Evolutionary conservation across 2,113 vertebrate genomes (phyloP), one percentile per base, ranked within the genome.

Genomic region (Microcebus griseorufus): DNA sequence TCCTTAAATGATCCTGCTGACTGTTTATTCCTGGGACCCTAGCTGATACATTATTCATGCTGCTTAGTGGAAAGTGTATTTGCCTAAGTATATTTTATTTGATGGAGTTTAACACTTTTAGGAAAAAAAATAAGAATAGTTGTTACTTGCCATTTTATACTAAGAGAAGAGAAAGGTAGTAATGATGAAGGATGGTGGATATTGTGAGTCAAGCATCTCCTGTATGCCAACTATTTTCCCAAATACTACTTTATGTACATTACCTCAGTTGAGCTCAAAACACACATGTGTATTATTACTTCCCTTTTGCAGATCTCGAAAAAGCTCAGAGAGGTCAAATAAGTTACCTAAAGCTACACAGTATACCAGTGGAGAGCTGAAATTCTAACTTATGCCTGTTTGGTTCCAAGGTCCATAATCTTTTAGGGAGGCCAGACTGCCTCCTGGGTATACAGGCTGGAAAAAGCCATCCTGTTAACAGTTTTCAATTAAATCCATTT

Each of bases 401-500:
- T 91, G 55, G 27, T 18, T 69, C 32, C 39, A 45, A 82, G 13
- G 13, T 79, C 18, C 13, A 27, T 20, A 37, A 20, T 53, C 20
- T 53, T 48, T 62, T 45, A 76, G 13, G 20, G 10, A 70, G 62
- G 8, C 51, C 69, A 17, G 17, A 9, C 1, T 76, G 16, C 25
- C 37, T 45, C 55, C 53, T 32, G n/a, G 17, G 5, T 55, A 58
- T 64, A 58, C 18, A 78, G 67, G 37, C 32, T 80, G 34, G 94
- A 65, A 90, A 95, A 5, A 14, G 12, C 10, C 27, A 20, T 37
- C 5, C 51, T 34, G 37, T 73, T 22, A 18, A 20, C 22, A 58
- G 14, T 64, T 84, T 95, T 93, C 84, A 96, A 14, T 70, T 69
- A 75, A 82, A 78, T 82, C 1, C 2, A 45, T 87, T 85, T 94